These are phyloP conservation scores for Strigamia maritima DNA, from an alignment of 2,888 invertebrate genomes.

Conservation along the genomic window DNA sequence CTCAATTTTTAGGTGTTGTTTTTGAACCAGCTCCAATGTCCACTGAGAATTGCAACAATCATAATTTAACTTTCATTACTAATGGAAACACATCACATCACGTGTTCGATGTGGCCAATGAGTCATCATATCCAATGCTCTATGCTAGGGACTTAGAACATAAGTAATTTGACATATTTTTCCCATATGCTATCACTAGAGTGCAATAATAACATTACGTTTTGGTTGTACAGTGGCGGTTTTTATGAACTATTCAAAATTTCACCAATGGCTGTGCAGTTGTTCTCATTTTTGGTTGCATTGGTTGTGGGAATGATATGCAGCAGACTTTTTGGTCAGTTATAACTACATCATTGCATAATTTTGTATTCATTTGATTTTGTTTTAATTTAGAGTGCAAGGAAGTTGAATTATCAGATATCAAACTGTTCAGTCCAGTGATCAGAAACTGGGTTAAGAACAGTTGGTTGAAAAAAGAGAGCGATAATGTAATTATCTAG, in stretches of 20 bases:
- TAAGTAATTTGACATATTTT: neutral
- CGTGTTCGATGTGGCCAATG: too few species aligned
- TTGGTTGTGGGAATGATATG: neutral
- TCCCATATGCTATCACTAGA: too few species aligned
- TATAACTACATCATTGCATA: too few species aligned
- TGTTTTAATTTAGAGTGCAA: neutral
- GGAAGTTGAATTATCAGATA: neutral
- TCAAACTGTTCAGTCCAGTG: neutral
- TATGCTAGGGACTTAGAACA: neutral
- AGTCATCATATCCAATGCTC: neutral
- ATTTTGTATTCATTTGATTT: too few species aligned
- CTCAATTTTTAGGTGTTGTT: neutral
- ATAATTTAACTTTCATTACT: neutral
- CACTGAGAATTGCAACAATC: neutral
- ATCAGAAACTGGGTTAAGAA: too few species aligned
- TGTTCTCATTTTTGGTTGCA: neutral
- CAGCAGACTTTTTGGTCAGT: neutral
- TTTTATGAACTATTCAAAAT: neutral
- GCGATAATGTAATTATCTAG: too few species aligned
- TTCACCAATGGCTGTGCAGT: neutral
- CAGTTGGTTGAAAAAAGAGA: too few species aligned
- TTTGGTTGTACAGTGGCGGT: neutral
- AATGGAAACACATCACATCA: neutral
- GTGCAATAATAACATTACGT: too few species aligned
- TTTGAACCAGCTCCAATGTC: neutral